Evolutionary conservation across 2,113 vertebrate species (phyloP).

Genomic region (Podilymbus podiceps): DNA sequence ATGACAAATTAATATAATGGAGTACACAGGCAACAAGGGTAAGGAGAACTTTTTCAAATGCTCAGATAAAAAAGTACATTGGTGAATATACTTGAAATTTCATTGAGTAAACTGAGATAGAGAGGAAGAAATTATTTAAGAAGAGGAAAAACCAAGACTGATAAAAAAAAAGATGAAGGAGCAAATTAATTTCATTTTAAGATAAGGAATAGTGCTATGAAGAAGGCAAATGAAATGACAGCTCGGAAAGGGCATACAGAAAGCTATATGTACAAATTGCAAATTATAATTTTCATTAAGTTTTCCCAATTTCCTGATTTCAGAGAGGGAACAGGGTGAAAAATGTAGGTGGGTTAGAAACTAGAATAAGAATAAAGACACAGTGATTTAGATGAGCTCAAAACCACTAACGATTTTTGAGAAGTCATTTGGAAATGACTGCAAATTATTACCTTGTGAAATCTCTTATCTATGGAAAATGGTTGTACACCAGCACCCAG

Average conservation of each 20-base stretch:
- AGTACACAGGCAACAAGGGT: background rate
- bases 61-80: background rate
- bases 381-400: background rate
- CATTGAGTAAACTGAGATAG: background rate
- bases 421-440: background rate
- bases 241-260: background rate
- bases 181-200: slow-evolving; percentile 25
- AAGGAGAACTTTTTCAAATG: background rate
- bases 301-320: slow-evolving; percentile 19
- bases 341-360: background rate
- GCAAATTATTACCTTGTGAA: background rate
- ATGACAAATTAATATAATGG: background rate
- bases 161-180: background rate
- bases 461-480: background rate
- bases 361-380: background rate
- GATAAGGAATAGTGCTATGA: background rate
- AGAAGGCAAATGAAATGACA: slow-evolving; percentile 30
- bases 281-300: slow-evolving; percentile 2
- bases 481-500: background rate
- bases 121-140: background rate
- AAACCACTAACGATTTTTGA: background rate
- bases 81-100: background rate
- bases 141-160: background rate
- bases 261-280: background rate
- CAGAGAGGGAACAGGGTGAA: background rate